Conservation (phyloP, 2,113 vertebrate genomes). For the Crocuta crocuta region DNA sequence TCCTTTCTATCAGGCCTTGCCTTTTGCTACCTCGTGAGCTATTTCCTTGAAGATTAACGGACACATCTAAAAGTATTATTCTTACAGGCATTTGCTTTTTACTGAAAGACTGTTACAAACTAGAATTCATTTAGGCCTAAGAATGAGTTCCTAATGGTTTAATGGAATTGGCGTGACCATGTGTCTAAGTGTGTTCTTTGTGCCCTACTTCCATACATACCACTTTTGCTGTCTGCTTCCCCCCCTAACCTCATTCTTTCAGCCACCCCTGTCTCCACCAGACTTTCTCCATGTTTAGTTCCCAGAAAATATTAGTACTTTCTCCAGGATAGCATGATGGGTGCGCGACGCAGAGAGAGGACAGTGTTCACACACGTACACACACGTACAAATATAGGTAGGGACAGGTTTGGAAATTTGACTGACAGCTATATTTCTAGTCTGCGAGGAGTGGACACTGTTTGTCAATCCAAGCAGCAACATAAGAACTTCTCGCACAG, state of each 20-base stretch:
- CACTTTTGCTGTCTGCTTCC: background rate
- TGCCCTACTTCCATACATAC: background rate
- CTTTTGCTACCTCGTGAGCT: background rate
- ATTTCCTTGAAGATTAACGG: background rate
- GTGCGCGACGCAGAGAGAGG: background rate
- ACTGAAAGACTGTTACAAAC: background rate
- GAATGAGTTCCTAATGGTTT: conserved; percentile 19
- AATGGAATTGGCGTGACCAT: background rate
- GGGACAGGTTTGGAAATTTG: background rate
- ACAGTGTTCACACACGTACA: background rate
- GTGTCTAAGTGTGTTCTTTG: background rate
- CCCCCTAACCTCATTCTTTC: background rate
- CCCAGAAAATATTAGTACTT: background rate
- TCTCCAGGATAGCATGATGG: background rate
- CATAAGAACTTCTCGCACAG: background rate
- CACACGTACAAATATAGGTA: background rate
- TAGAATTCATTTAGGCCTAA: background rate
- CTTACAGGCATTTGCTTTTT: background rate
- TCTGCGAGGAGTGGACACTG: background rate
- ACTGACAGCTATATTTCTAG: background rate
- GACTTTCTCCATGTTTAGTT: background rate
- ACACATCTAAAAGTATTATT: conserved; percentile 19
- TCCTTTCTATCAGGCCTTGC: background rate
- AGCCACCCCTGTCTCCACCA: background rate
- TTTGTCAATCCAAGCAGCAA: background rate